Base-by-base conservation (phyloP, 1,140 invertebrate species). In the Solenopsis fugax region DNA sequence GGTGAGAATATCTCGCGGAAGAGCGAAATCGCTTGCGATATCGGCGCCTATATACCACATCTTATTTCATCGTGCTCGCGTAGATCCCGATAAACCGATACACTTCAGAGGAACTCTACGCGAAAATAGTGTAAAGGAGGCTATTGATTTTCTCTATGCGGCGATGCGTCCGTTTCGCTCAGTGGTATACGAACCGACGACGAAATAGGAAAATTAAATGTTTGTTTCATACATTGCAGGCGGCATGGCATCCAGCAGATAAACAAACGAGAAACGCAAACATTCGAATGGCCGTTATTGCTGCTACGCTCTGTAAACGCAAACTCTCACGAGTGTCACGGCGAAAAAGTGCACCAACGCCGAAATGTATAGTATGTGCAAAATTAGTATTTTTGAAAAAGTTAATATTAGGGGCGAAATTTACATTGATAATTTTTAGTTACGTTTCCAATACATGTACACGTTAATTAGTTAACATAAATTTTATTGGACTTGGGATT, bases 121-220 rank as follows among this genome's bases (percentile, higher is more conserved):
- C 29, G 67, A 50, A 84, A 84, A 67, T 73, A 75, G n/a, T 72
- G n/a, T 24, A 13, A 62, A 84, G 41, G 9, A 60, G 9, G 9
- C 16, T 60, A 82, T 75, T 50, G 80, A 73, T 84, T 58, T 73
- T 4, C 24, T 12, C 13, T 7, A 10, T 2, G n/a, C 18, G 24
- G n/a, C 24, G 7, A 48, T 6, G 64, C 21, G 12, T 37, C 41
- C 21, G 77, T 41, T 37, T 21, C 34, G 2, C 21, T 56, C 10
- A 41, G 64, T 4, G 7, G 0, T 45, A 12, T 37, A 7, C 34
- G n/a, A 9, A 54, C 52, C 18, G 7, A 80, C 48, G 48, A 13
- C 12, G 41, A 60, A 75, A 84, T 60, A 50, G 69, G 4, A 84
- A 84, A 84, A 60, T 84, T 84, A 84, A 84, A 84, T 84, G 80